Evolutionary conservation across 2,797 vertebrate genomes (phyloP).

Genomic region (Chelonia mydas): DNA sequence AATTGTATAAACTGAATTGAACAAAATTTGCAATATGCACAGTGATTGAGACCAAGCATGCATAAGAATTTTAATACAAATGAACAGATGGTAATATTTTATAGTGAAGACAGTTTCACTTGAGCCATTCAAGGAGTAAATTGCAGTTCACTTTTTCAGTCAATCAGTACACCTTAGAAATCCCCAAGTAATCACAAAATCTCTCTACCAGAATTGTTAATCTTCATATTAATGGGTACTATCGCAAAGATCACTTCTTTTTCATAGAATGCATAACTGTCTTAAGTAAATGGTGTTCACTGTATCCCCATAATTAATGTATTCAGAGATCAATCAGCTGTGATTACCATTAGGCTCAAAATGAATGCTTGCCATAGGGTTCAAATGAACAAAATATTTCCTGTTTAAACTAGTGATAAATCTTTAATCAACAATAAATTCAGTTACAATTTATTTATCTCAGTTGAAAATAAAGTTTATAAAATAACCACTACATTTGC

Average conservation of each 20-base stretch:
- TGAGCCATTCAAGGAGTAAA: neutral
- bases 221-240: neutral
- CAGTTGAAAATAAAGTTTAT: neutral
- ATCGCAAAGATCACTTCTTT: neutral
- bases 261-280: neutral
- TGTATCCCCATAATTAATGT: conserved; percentile 2
- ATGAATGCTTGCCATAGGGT: neutral
- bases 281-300: conserved; percentile 1
- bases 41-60: neutral
- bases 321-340: conserved; percentile 26
- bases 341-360: conserved; percentile 11
- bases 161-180: neutral
- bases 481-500: neutral
- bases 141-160: neutral
- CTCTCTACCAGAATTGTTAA: conserved; percentile 4
- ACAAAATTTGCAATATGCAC: neutral
- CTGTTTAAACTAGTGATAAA: neutral
- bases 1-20: neutral
- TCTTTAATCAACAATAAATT: neutral
- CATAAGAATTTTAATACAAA: neutral
- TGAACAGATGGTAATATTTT: conserved; percentile 14
- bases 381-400: neutral
- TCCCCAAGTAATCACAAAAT: neutral
- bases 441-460: neutral
- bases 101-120: neutral